phyloP scores from a whole-genome alignment of 2,888 invertebrate species.

The Hylaea fasciaria region DNA sequence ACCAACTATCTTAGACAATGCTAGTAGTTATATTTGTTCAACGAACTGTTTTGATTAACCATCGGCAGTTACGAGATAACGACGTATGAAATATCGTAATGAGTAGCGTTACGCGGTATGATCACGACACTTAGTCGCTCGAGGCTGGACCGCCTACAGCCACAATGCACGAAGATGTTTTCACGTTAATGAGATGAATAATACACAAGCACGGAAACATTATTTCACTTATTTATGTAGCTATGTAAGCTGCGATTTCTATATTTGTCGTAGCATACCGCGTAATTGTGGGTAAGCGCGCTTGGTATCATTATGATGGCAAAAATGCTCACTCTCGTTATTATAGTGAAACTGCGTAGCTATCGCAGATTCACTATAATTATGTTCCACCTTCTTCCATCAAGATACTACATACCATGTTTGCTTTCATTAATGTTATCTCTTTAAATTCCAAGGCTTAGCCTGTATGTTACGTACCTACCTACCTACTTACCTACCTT shows the following conservation, averaged over 20 bases:
- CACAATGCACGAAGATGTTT: constrained; percentile 59
- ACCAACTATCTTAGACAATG: neutral
- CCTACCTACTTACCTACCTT: too few relatives aligned
- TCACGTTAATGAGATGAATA: constrained; percentile 65
- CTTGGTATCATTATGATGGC: constrained; percentile 39
- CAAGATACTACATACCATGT: constrained; percentile 1
- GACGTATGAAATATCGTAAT: constrained; percentile 55
- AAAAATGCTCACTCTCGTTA: constrained; percentile 48
- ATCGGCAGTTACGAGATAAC: constrained; percentile 43
- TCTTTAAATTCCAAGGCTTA: neutral
- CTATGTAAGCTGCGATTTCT: constrained; percentile 52
- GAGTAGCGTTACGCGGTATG: constrained; percentile 58
- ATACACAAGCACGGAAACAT: constrained; percentile 55
- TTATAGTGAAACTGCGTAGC: constrained; percentile 50
- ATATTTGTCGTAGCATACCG: constrained; percentile 38
- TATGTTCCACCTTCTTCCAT: constrained; percentile 8
- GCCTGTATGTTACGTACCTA: too few relatives aligned
- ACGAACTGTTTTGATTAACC: constrained; percentile 24
- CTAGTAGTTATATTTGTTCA: constrained; percentile 23
- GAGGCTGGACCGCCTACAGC: constrained; percentile 36
- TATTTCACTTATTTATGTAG: constrained; percentile 8
- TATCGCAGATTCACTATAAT: constrained; percentile 22
- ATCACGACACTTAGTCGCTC: constrained; percentile 46
- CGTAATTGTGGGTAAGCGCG: constrained; percentile 37
- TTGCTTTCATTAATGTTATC: constrained; percentile 8